Evolutionary conservation across 2,888 invertebrate genomes (phyloP).

Genomic region (Pyrrhosoma nymphula): DNA sequence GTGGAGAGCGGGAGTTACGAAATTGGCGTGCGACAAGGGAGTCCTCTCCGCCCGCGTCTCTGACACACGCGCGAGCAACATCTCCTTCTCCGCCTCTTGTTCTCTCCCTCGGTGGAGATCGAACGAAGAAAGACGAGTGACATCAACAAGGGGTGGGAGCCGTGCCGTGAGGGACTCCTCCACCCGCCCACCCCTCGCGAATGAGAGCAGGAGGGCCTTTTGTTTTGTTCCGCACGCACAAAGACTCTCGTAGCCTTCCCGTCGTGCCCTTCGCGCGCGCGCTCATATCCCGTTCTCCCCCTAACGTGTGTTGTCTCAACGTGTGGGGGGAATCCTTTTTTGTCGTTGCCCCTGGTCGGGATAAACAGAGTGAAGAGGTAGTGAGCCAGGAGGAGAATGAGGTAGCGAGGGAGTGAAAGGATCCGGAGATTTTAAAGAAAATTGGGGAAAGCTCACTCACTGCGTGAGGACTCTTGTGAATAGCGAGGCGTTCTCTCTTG

Average conservation of each 20-base stretch:
- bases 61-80: no score
- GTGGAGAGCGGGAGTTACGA: not conserved
- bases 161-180: not conserved
- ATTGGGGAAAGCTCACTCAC: not conserved
- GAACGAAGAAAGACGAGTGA: not conserved
- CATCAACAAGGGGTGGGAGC: not conserved
- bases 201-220: not conserved
- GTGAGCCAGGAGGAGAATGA: not conserved
- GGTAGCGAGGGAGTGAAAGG: not conserved
- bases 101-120: not conserved
- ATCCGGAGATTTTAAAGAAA: not conserved
- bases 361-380: not conserved
- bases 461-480: not conserved
- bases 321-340: not conserved
- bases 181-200: not conserved
- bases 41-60: no score
- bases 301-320: not conserved
- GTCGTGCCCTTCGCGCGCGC: not conserved
- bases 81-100: not conserved
- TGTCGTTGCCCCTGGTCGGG: not conserved
- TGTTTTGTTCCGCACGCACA: not conserved
- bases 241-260: not conserved
- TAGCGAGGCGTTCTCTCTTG: not conserved
- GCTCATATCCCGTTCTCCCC: not conserved
- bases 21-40: not conserved